A percentile compares a stretch with the other conserved stretches of the same genome.
Conservation (phyloP, 2,113 vertebrate species). For the Microtus richardsoni region DNA sequence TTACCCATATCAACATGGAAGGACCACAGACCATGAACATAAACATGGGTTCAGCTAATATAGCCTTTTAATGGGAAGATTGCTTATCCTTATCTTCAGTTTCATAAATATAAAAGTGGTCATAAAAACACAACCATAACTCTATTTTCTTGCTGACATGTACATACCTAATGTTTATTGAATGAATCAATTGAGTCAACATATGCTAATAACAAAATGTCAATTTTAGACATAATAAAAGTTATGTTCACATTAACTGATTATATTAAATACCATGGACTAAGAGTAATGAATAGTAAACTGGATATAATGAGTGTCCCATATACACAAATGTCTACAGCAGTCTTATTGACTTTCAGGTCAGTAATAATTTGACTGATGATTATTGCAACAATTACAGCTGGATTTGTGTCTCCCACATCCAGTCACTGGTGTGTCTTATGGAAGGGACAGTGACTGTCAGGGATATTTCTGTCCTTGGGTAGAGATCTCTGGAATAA, state of each 20-base stretch:
- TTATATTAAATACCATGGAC: constrained; percentile 26
- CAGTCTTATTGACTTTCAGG: background rate
- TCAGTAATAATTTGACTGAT: background rate
- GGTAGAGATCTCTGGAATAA: background rate
- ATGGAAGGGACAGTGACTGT: background rate
- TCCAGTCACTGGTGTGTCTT: background rate
- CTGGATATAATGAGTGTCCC: background rate
- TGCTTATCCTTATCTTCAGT: constrained; percentile 69
- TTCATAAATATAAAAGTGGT: constrained; percentile 69
- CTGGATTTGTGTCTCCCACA: background rate
- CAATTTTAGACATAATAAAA: constrained; percentile 18
- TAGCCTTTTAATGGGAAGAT: constrained; percentile 70
- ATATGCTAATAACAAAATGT: background rate
- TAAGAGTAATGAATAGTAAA: background rate
- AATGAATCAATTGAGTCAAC: constrained; percentile 17
- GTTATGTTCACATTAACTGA: background rate
- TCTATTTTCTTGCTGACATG: background rate
- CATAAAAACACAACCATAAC: constrained; percentile 46
- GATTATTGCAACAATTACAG: background rate
- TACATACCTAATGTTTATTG: background rate
- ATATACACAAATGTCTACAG: background rate
- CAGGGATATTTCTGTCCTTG: background rate
- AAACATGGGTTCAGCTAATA: background rate
- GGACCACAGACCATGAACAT: background rate
- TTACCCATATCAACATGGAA: background rate